Evolutionary conservation across 2,113 vertebrate genomes (phyloP).

Genomic region (Larimichthys crocea): DNA sequence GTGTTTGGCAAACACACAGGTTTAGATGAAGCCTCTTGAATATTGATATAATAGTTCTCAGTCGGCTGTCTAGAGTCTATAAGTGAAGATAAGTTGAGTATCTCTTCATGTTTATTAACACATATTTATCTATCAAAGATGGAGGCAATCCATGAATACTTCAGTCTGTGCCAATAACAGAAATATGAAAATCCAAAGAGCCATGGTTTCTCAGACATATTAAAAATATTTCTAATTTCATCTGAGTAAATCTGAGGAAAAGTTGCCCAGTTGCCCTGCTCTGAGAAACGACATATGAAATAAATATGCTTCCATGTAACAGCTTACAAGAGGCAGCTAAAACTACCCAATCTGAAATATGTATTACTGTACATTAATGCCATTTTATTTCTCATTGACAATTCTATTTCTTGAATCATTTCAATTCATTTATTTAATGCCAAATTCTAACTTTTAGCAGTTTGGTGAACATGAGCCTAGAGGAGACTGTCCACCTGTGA

Average conservation of each 20-base stretch:
- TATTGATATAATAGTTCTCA: neutral
- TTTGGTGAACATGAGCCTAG: too few relatives aligned
- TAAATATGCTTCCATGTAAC: neutral
- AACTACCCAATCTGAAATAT: neutral
- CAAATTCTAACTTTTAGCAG: too few relatives aligned
- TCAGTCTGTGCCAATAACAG: neutral
- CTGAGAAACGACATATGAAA: neutral
- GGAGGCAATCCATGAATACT: constrained; percentile 11
- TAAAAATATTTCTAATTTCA: neutral
- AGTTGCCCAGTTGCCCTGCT: neutral
- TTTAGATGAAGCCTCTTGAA: neutral
- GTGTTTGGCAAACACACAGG: neutral
- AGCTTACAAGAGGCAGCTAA: neutral
- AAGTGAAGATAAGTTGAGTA: neutral
- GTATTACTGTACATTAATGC: too few relatives aligned
- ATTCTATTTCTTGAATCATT: too few relatives aligned
- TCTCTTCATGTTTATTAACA: neutral
- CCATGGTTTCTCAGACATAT: neutral
- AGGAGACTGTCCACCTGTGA: too few relatives aligned
- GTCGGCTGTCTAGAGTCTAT: neutral
- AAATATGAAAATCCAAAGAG: neutral
- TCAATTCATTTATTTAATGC: too few relatives aligned
- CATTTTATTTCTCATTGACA: too few relatives aligned
- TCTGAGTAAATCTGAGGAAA: neutral
- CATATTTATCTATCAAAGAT: neutral